Percentiles rank a stretch among this genome's conserved stretches.
These are phyloP conservation scores for Philypnodon macrostomus DNA, from an alignment of 2,797 vertebrate genomes.

Conservation along the genomic window DNA sequence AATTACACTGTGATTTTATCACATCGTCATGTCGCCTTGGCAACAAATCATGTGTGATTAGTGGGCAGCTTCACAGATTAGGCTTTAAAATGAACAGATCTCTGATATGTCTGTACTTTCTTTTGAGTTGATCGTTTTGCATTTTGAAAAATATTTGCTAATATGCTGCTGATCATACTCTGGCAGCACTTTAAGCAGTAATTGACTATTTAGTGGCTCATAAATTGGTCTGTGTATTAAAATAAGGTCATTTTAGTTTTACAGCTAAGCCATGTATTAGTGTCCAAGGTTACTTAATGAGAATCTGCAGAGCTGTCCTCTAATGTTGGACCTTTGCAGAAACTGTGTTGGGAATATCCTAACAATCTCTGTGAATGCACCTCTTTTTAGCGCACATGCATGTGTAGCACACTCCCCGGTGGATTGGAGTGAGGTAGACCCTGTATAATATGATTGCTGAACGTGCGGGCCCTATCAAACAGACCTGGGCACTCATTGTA, in stretches of 20 bases:
- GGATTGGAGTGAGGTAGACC: conserved; percentile 2
- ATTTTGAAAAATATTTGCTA: conserved; percentile 3
- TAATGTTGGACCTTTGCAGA: conserved; percentile 1
- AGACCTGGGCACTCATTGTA: conserved; percentile 20
- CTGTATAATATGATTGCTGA: conserved; percentile 36
- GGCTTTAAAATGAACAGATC: conserved; percentile 41
- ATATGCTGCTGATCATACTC: conserved; percentile 3
- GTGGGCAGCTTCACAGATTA: conserved; percentile 48
- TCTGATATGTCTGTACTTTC: conserved; percentile 31
- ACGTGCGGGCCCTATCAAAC: conserved; percentile 31
- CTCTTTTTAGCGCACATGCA: conserved; percentile 3
- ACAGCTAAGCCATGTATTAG: conserved; percentile 36
- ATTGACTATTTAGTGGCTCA: conserved; percentile 28
- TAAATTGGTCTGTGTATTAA: conserved; percentile 27
- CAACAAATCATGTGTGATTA: conserved; percentile 59
- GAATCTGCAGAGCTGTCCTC: background rate
- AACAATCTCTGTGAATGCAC: background rate
- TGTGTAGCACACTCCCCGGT: background rate
- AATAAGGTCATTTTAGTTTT: conserved; percentile 42
- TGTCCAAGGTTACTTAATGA: conserved; percentile 24
- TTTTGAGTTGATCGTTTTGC: conserved; percentile 14
- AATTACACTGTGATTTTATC: too few relatives aligned
- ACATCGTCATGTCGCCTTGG: conserved; percentile 28
- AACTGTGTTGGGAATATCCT: background rate
- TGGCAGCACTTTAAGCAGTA: conserved; percentile 28